Percentiles rank a stretch among this genome's conserved stretches.
Conservation (phyloP, 2,888 invertebrate genomes). For the Tanytarsus gracilentus region DNA sequence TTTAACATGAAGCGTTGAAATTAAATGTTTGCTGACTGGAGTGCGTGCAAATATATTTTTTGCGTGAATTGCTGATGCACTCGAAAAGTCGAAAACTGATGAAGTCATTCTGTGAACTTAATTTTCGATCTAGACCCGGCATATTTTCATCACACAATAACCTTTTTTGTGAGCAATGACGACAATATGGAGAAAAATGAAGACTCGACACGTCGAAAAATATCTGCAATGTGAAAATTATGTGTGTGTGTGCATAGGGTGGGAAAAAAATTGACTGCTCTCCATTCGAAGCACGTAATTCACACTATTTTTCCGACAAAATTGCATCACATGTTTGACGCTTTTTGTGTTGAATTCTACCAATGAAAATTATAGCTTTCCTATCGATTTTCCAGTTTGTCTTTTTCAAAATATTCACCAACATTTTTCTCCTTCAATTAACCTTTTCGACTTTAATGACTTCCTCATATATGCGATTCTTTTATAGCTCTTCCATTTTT, state of each 20-base stretch:
- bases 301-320: constrained; percentile 24
- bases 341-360: too few species aligned
- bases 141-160: too few species aligned
- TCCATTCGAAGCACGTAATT: constrained; percentile 22
- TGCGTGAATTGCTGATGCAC: too few species aligned
- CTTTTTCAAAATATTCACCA: background rate
- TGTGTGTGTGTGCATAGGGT: background rate
- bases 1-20: too few species aligned
- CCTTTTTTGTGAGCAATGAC: too few species aligned
- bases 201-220: background rate
- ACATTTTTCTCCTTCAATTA: background rate
- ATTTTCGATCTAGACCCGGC: too few species aligned
- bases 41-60: too few species aligned
- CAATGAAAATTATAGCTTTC: background rate
- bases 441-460: background rate
- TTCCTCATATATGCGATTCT: too few species aligned
- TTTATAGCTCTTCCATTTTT: too few species aligned
- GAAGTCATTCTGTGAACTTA: too few species aligned
- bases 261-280: background rate
- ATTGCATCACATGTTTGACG: constrained; percentile 15
- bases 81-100: too few species aligned
- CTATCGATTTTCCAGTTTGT: background rate
- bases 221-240: background rate
- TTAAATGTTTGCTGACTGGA: too few species aligned
- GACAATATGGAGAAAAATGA: background rate